Conservation (phyloP, 2,888 invertebrate species). For the Myathropa florea region DNA sequence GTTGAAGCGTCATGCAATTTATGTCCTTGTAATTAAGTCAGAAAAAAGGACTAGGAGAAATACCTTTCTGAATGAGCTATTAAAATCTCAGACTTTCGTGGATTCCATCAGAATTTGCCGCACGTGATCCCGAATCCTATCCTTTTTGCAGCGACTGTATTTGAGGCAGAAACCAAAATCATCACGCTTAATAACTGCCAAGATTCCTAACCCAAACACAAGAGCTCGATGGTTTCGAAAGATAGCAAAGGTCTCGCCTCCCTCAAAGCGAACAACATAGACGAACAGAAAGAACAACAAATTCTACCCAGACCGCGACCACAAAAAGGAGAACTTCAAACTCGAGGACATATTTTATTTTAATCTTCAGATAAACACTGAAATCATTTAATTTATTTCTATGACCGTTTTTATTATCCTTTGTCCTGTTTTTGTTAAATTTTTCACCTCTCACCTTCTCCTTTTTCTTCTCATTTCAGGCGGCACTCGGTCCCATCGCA, state of each 20-base stretch:
- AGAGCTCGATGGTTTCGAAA: not conserved
- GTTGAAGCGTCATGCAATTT: too few relatives aligned
- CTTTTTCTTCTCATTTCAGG: conserved; percentile 79
- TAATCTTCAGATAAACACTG: conserved; percentile 58
- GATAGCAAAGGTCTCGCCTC: conserved; percentile 8
- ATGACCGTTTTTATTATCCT: conserved; percentile 52
- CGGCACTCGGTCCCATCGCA: conserved; percentile 85
- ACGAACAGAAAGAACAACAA: not conserved
- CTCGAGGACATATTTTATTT: conserved; percentile 60
- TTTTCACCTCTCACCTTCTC: conserved; percentile 5
- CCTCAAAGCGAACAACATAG: not conserved
- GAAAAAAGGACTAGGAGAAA: too few relatives aligned
- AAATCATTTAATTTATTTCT: conserved; percentile 64
- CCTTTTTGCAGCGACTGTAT: not conserved
- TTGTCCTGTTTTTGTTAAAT: conserved; percentile 28
- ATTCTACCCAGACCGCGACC: not conserved
- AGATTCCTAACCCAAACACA: not conserved
- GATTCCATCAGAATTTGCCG: too few relatives aligned
- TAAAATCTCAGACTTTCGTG: too few relatives aligned
- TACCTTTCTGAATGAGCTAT: too few relatives aligned
- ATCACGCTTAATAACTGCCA: conserved; percentile 13
- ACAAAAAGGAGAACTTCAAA: conserved; percentile 27
- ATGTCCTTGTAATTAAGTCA: too few relatives aligned
- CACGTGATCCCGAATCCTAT: not conserved
- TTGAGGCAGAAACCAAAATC: not conserved